Evolutionary conservation across 2,113 vertebrate genomes (phyloP).

Genomic region (Halcyon senegalensis): DNA sequence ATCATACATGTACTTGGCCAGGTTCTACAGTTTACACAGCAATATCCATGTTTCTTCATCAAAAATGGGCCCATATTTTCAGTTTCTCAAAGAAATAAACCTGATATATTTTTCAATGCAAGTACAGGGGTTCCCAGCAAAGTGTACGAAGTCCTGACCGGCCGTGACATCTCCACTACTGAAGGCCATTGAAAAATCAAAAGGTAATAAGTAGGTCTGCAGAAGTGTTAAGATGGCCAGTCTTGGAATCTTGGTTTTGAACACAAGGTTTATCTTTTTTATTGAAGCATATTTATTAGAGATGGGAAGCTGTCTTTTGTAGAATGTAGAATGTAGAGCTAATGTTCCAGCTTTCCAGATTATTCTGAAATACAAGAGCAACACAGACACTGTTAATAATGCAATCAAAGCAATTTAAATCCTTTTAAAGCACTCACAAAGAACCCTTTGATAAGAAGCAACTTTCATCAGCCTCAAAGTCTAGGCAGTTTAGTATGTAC

Average conservation of each 20-base stretch:
- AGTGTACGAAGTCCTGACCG: background rate
- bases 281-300: background rate
- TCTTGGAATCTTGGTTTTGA: background rate
- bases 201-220: background rate
- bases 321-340: background rate
- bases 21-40: background rate
- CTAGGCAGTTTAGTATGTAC: slow-evolving; percentile 2
- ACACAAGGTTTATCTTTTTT: slow-evolving; percentile 33
- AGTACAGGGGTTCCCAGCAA: background rate
- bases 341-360: slow-evolving; percentile 37
- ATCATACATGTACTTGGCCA: background rate
- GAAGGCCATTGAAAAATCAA: background rate
- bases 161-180: background rate
- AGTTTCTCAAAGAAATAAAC: background rate
- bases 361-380: slow-evolving; percentile 56
- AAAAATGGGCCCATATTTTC: background rate
- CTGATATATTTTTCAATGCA: background rate
- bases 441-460: slow-evolving; percentile 58
- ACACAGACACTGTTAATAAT: slow-evolving; percentile 59
- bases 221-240: background rate
- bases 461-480: slow-evolving; percentile 60
- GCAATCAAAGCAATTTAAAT: slow-evolving; percentile 67
- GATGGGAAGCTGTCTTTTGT: background rate
- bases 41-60: background rate
- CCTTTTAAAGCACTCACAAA: slow-evolving; percentile 61